Evolutionary conservation across 2,888 invertebrate genomes (phyloP), one percentile per base, ranked within the genome.

Genomic region (Lepidochrysops patricia): DNA sequence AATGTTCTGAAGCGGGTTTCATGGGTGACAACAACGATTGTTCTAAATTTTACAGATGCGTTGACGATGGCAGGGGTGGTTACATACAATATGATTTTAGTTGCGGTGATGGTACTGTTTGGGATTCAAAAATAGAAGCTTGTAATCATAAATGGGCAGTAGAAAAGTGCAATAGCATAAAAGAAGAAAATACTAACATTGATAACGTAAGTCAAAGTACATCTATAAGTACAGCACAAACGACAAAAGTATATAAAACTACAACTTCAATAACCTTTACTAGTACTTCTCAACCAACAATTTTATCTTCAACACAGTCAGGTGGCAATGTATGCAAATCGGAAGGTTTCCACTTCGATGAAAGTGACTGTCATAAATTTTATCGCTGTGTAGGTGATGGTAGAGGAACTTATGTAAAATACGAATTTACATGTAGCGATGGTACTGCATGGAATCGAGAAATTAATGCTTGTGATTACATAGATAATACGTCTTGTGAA

Each of bases 381-480:
- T 94, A 94, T 74, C 90, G 95, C 67, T 96, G 96, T 78, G 94
- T 95, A 15, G 84, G 88, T 61, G 90, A 91, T 71, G 92, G 91
- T 0, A 81, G 89, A 27, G 91, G 91, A 62, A 87, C 88, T 2
- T 94, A 86, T 68, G 91, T 82, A 54, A 92, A 91, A 78, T 93
- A 93, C 73, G 93, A 94, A 64, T 96, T 94, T 75, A 84, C 84
- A 12, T 96, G 96, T 76, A 93, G 92, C 2, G 91, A 92, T 60
- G 95, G 94, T 57, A 96, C 95, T 4, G 92, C 94, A 32, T 96
- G 95, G 95, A 94, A 95, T 80, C 90, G 91, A 61, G 82, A 89
- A 58, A 80, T 92, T 62, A 25, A 59, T 23, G 13, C 58, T 50
- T 59, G 58, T 26, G 52, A 59, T 59, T 32, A 59, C 15, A 26